Evolutionary conservation across 2,888 invertebrate species (phyloP).

Genomic region (Neocrepidodera transversa): DNA sequence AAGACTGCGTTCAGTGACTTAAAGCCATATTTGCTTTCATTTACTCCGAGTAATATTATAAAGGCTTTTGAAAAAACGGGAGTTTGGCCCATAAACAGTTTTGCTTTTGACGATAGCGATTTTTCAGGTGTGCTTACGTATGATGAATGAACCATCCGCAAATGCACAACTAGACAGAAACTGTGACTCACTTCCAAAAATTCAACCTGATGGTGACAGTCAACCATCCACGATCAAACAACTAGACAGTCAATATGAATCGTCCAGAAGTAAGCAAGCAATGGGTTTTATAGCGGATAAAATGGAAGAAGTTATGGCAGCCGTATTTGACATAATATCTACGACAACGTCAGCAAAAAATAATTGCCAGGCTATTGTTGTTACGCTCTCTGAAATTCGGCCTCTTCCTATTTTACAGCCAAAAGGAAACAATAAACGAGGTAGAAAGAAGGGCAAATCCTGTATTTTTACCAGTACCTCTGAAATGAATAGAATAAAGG

Average conservation of each 20-base stretch:
- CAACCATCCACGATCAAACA: too few species aligned
- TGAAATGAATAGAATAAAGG: slow-evolving; percentile 11
- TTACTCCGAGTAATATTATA: slow-evolving; percentile 34
- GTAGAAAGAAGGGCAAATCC: slow-evolving; percentile 17
- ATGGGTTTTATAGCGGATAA: too few species aligned
- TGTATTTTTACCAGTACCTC: slow-evolving; percentile 17
- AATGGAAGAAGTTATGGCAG: too few species aligned
- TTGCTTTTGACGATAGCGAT: too few species aligned
- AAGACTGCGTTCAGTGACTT: slow-evolving; percentile 44
- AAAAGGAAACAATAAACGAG: too few species aligned
- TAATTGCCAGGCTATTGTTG: neutral
- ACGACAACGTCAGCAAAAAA: neutral
- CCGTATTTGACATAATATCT: too few species aligned
- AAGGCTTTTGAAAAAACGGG: slow-evolving; percentile 26
- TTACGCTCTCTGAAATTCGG: too few species aligned
- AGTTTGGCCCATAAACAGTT: slow-evolving; percentile 31
- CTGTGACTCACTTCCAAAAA: too few species aligned
- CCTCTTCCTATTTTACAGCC: too few species aligned
- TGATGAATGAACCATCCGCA: neutral
- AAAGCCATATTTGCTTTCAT: slow-evolving; percentile 38
- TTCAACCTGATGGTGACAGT: too few species aligned
- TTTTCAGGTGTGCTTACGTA: slow-evolving; percentile 17
- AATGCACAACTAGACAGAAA: slow-evolving; percentile 11
- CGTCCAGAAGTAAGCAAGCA: too few species aligned
- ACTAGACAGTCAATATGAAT: too few species aligned